Evolutionary conservation across 2,113 vertebrate genomes (phyloP).

Genomic region (Thryonomys swinderianus): DNA sequence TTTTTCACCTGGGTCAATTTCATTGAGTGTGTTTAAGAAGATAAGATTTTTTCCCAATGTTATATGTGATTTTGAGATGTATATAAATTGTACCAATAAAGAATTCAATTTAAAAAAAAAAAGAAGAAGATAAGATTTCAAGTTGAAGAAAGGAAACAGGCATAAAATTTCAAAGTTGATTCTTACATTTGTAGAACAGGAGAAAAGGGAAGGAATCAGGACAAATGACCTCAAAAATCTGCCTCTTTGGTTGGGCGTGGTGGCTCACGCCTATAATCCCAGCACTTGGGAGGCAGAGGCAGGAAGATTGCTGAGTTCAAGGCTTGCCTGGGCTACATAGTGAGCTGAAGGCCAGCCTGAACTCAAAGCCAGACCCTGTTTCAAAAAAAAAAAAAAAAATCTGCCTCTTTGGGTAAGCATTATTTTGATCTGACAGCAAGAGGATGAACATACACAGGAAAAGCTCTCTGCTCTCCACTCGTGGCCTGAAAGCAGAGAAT

Average conservation of each 20-base stretch:
- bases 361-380: too few species aligned
- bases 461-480: neutral
- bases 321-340: too few species aligned
- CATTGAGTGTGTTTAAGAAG: neutral
- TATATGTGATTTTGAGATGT: too few species aligned
- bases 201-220: neutral
- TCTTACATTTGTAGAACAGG: neutral
- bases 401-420: neutral
- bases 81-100: too few species aligned
- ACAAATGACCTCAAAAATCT: neutral
- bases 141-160: neutral
- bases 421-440: neutral
- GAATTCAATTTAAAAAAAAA: too few species aligned
- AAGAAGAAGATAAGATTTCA: conserved; percentile 42
- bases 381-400: too few species aligned
- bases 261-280: too few species aligned
- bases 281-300: too few species aligned
- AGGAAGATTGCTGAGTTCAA: too few species aligned
- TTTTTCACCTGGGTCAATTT: neutral
- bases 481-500: too few species aligned
- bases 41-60: too few species aligned
- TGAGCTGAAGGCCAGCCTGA: too few species aligned
- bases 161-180: neutral
- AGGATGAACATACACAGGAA: neutral
- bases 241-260: neutral